A percentile compares a stretch with the other conserved stretches of the same genome.
Evolutionary conservation across 2,113 vertebrate species (phyloP).

Genomic region (Chaetops frenatus): DNA sequence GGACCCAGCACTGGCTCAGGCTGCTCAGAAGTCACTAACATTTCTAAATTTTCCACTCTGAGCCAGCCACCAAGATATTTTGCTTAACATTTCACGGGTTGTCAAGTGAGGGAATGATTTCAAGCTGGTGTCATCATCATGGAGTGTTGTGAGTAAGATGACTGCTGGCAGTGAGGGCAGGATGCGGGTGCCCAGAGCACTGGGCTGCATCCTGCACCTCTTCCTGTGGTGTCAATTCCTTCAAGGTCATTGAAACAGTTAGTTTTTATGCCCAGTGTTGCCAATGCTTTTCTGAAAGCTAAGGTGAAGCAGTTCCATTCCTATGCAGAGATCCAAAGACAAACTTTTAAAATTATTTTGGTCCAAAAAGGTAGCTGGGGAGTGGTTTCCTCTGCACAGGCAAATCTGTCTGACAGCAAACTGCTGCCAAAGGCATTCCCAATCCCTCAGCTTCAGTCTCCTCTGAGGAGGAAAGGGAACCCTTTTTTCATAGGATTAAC

Average conservation of each 20-base stretch:
- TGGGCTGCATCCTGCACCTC: background rate
- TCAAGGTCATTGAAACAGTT: background rate
- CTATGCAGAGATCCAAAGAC: background rate
- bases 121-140: background rate
- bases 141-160: background rate
- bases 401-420: background rate
- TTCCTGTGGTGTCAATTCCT: rapidly evolving
- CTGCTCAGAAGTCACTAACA: background rate
- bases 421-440: background rate
- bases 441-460: background rate
- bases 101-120: background rate
- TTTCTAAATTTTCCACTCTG: background rate
- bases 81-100: background rate
- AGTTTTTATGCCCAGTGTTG: background rate
- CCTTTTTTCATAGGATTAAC: background rate
- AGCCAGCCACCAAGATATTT: background rate
- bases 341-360: background rate
- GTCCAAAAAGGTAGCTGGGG: background rate
- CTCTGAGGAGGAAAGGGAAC: background rate
- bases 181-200: rapidly evolving
- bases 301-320: background rate
- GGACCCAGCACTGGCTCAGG: background rate
- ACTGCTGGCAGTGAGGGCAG: background rate
- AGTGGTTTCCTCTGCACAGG: background rate
- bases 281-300: background rate